Base-by-base conservation (phyloP, 2,888 invertebrate species). In the Ophion slaviceki region DNA sequence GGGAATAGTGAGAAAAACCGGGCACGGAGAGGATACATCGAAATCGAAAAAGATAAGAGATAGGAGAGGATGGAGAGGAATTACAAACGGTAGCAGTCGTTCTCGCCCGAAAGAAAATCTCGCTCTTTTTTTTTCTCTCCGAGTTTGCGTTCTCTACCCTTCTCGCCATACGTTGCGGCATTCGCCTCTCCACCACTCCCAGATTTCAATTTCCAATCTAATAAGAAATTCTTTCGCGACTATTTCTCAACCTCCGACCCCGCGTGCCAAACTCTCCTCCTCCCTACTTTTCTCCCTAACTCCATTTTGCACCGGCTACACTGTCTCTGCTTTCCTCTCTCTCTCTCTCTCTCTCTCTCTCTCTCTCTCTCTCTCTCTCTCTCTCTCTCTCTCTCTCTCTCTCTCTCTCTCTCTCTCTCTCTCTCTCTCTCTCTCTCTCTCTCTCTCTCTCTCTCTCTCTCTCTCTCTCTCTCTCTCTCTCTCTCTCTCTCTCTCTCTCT, bases 191-290 rank as follows among this genome's bases (percentile, higher is more conserved):
- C 57, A 81, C 80, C 80, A 86, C 87, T 87, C 80, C 84, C 88
- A 88, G 88, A 88, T 88, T 89, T 91, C 90, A 92, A 92, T 92
- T 91, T 90, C 90, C 90, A 90, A 91, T 91, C 90, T 92, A 91
- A 92, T 92, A 92, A 91, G 91, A 91, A 91, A 92, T 92, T 92
- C 91, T 88, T 89, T 89, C 85, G 85, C 87, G 89, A 89, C 89
- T 89, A 89, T 90, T 89, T 88, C 86, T 89, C 89, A 89, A 88
- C 85, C 68, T 87, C 80, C 67, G 75, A 74, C 62, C 61, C 70
- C 24, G 80, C 80, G 82, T 80, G 80, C 77, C 83, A 47, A 67
- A 83, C 68, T 67, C 57, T 71, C 61, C 20, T 61, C 61, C 59
- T 61, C 62, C 40, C 64, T 80, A 45, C 47, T 62, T 40, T 36